Percentiles rank a stretch among this genome's conserved stretches.
Evolutionary conservation across 1,140 invertebrate genomes (phyloP).

Genomic region (Hormaphis cornu): DNA sequence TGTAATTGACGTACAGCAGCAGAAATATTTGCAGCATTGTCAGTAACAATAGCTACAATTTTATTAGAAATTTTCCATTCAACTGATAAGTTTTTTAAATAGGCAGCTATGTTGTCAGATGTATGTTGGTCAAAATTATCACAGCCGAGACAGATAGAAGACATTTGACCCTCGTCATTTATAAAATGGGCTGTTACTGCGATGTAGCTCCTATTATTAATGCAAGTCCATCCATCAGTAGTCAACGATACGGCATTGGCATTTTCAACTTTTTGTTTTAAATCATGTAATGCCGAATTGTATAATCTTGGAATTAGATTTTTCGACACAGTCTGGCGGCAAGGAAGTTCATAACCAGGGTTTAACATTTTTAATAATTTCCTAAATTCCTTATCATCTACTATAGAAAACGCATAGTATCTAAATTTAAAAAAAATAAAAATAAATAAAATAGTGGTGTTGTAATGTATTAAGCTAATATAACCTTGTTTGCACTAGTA

Average conservation of each 20-base stretch:
- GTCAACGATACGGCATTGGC: conserved; percentile 34
- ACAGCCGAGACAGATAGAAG: conserved; percentile 33
- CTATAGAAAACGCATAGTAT: conserved; percentile 36
- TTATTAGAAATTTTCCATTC: conserved; percentile 15
- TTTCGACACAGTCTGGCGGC: conserved; percentile 36
- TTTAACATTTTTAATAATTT: conserved; percentile 35
- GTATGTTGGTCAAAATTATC: conserved; percentile 32
- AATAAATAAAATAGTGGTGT: not conserved
- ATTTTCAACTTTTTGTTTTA: conserved; percentile 32
- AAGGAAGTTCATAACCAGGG: conserved; percentile 35
- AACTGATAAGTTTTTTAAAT: not conserved
- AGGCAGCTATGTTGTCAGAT: conserved; percentile 14
- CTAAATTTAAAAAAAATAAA: conserved; percentile 25
- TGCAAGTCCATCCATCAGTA: conserved; percentile 37
- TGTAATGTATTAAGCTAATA: not conserved
- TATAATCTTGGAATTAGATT: conserved; percentile 34
- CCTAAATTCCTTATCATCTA: conserved; percentile 36
- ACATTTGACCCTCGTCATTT: conserved; percentile 33
- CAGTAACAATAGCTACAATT: conserved; percentile 12
- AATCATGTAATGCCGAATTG: conserved; percentile 25
- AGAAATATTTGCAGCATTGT: conserved; percentile 19
- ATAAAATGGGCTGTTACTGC: conserved; percentile 37
- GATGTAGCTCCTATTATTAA: conserved; percentile 33
- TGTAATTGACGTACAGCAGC: conserved; percentile 1
- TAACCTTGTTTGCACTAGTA: not conserved